Base-by-base conservation (phyloP, 2,888 invertebrate genomes). In the Luffia ferchaultella region DNA sequence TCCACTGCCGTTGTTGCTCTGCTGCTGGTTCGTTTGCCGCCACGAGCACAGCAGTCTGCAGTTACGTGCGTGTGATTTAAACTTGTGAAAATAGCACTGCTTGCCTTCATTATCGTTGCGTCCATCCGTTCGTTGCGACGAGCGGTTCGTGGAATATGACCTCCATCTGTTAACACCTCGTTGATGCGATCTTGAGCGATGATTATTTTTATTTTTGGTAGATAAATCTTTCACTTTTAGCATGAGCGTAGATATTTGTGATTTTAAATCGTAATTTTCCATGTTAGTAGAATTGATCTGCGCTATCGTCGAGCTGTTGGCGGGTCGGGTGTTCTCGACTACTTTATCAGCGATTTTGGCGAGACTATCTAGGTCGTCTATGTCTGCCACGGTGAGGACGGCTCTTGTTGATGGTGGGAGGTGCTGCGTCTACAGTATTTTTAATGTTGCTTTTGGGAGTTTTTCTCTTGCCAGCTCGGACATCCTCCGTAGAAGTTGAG, bases 341-440 rank as follows among this genome's bases (percentile, higher is more conserved):
- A 50, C 18, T n/a, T 50, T 50, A n/a, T 50, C 45, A 1, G 50
- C 50, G 2, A 50, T n/a, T 2, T 1, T 9, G 1, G 50, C 46
- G 9, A 42, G 45, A 1, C 1, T 16, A 5, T 46, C 17, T 1
- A 46, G 42, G 2, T n/a, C n/a, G n/a, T n/a, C n/a, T n/a, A n/a
- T n/a, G n/a, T n/a, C n/a, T n/a, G n/a, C n/a, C n/a, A n/a, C n/a
- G n/a, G n/a, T n/a, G n/a, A n/a, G n/a, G n/a, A n/a, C n/a, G n/a
- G n/a, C n/a, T n/a, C n/a, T n/a, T 19, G 20, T 18, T 1, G 46
- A n/a, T 1, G 9, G 1, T 1, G 46, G 50, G 3, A 50, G 18
- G 9, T n/a, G 50, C 1, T 16, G 9, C 1, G 7, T 16, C 50
- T 46, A 50, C 2, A 50, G 1, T 0, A 50, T 2, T 16, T 2